These are phyloP conservation scores for Philhelius pedissequus DNA, from an alignment of 2,888 invertebrate species.

Conservation along the genomic window DNA sequence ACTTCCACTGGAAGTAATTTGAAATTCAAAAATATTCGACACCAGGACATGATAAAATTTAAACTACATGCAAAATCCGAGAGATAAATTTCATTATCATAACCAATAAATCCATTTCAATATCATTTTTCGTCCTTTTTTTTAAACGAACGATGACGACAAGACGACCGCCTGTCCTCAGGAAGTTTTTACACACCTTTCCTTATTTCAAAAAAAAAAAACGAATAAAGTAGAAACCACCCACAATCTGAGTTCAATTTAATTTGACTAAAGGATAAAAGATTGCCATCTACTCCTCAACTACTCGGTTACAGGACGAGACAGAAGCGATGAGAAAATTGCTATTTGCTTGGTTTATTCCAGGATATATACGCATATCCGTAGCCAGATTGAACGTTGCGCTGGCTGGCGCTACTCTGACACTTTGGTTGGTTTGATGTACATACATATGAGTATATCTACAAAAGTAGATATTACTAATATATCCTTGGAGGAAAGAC, in stretches of 20 bases:
- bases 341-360: slow-evolving; percentile 55
- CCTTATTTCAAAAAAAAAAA: background rate
- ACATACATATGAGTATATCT: background rate
- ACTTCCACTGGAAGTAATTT: slow-evolving; percentile 20
- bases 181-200: slow-evolving; percentile 15
- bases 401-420: background rate
- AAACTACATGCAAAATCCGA: slow-evolving; percentile 2
- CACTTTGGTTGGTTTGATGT: background rate
- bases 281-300: slow-evolving; percentile 51
- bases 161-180: background rate
- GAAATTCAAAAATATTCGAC: background rate
- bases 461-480: background rate
- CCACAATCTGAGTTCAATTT: slow-evolving; percentile 55
- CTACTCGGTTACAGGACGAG: slow-evolving; percentile 13
- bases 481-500: slow-evolving; percentile 3
- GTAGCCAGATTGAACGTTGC: background rate
- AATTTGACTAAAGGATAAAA: slow-evolving; percentile 56
- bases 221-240: background rate
- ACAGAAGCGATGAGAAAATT: slow-evolving; percentile 25
- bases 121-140: background rate
- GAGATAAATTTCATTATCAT: slow-evolving; percentile 41
- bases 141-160: background rate
- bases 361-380: slow-evolving; percentile 42
- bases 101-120: slow-evolving; percentile 26
- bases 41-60: background rate